Base-by-base conservation (phyloP, 2,888 invertebrate species). In the Cyrtodaria siliqua region DNA sequence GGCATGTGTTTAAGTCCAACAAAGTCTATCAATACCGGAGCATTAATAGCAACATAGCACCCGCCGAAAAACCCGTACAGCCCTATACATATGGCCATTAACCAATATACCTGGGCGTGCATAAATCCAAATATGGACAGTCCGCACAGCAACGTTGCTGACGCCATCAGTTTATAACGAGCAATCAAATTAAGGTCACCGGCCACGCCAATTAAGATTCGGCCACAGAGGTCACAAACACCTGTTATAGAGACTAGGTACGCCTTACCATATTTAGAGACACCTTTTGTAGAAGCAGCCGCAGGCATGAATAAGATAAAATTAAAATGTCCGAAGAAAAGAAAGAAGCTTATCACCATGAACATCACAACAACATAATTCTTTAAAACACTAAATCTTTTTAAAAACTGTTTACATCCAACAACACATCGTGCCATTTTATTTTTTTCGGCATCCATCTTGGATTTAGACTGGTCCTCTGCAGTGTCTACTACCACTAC, bases 21-120 rank as follows among this genome's bases (percentile, higher is more conserved):
- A 57, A 90, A 75, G 72, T 90, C 90, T 24, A 89, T 87, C 14
- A 90, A 60, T 2, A 88, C 88, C 40, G 89, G 85, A 6, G 84
- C 81, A 42, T 83, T 80, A 33, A 88, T 72, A 3, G 86, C 79
- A 14, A 89, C 86, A 68, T 86, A 88, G 16, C 79, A 83, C 2
- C 90, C 90, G 14, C 90, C 90, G 20, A 86, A 80, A 55, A 88
- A 86, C n/a, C 90, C 90, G 72, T 89, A 90, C 57, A 88, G 38
- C 23, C 79, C 84, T 23, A 83, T 84, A 67, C 82, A 88, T 8
- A 88, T 23, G 0, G 79, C 80, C 79, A 88, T 82, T 77, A 84
- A 79, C 73, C 73, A 72, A 40, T 83, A 88, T 0, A 49, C 52
- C 23, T 79, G 49, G 1, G 87, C 85, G 50, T 83, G 83, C 6